These are phyloP conservation scores for Nothura maculosa DNA, from an alignment of 2,797 vertebrate species.

Conservation along the genomic window DNA sequence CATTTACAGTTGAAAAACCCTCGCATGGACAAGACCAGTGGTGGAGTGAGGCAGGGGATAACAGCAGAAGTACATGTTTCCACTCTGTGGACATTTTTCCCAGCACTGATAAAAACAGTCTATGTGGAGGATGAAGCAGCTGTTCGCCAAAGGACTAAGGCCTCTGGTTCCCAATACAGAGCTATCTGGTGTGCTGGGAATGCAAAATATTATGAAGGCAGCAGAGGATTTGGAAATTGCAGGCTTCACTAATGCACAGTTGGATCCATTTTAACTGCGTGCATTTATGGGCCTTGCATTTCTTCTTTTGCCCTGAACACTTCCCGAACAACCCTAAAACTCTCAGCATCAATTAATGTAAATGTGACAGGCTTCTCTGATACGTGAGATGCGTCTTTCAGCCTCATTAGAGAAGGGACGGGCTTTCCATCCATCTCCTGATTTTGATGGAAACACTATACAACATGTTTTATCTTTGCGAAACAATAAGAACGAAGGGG, in stretches of 20 bases:
- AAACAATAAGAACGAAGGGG: constrained; percentile 56
- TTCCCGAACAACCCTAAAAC: constrained; percentile 32
- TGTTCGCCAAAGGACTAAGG: neutral
- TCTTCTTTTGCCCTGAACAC: neutral
- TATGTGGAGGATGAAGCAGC: neutral
- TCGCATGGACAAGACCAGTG: constrained; percentile 15
- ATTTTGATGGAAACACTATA: constrained; percentile 62
- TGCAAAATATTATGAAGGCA: neutral
- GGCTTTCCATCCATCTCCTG: constrained; percentile 48
- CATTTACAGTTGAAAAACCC: constrained; percentile 30
- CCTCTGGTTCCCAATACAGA: constrained; percentile 1
- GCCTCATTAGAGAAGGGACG: constrained; percentile 55
- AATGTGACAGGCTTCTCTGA: constrained; percentile 61
- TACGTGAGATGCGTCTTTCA: constrained; percentile 52
- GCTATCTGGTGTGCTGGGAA: neutral
- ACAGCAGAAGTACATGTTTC: neutral
- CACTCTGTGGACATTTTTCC: neutral
- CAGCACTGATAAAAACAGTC: neutral
- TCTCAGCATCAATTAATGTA: constrained; percentile 50
- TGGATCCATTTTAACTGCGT: neutral
- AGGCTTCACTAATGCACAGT: neutral
- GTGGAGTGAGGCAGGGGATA: constrained; percentile 46
- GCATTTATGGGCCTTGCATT: neutral
- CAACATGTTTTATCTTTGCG: constrained; percentile 49
- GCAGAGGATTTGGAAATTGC: neutral